Base-by-base conservation (phyloP, 2,888 invertebrate species). In the Melipona beecheii region DNA sequence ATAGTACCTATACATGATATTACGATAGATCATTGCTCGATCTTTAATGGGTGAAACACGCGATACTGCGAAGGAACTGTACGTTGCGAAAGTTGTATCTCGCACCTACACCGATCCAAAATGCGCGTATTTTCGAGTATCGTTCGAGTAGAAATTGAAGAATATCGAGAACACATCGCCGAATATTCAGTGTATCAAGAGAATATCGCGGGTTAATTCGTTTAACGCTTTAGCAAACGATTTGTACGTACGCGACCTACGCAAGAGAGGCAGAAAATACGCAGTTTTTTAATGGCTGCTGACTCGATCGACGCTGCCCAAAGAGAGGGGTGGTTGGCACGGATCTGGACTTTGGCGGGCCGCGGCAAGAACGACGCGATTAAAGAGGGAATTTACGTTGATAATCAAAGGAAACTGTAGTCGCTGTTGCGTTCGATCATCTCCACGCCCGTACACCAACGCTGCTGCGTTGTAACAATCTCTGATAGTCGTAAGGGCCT, bases 311-410 rank as follows among this genome's bases (percentile, higher is more conserved):
- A 60, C 21, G 24, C 21, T 9, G 31, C 78, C 19, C 49, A 49
- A 4, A 62, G 52, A 56, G 78, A 43, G 81, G 79, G 52, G 19
- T 58, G 68, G 64, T 65, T 84, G 84, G 81, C 81, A 87, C 80
- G 71, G 83, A 89, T 87, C 81, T 81, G 71, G 84, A 73, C 69
- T 76, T 83, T 68, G 56, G 36, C 36, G 36, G 54, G 65, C 64
- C 58, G 69, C 60, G 72, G 77, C 77, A 64, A 81, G 85, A 77
- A 71, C 56, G 69, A 70, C 66, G 27, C 80, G 74, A 87, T 89
- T 86, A 83, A 86, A 81, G 77, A 82, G 64, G 84, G 84, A 87
- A 89, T 89, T 89, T 87, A 89, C 84, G 84, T 87, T 89, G 85
- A 89, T 89, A 86, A 89, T 87, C 81, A 85, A 84, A 81, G 75